These are phyloP conservation scores for Pelagia noctiluca DNA, from an alignment of 30 jellyfish, hydroid and myxozoan genomes.

Conservation along the genomic window DNA sequence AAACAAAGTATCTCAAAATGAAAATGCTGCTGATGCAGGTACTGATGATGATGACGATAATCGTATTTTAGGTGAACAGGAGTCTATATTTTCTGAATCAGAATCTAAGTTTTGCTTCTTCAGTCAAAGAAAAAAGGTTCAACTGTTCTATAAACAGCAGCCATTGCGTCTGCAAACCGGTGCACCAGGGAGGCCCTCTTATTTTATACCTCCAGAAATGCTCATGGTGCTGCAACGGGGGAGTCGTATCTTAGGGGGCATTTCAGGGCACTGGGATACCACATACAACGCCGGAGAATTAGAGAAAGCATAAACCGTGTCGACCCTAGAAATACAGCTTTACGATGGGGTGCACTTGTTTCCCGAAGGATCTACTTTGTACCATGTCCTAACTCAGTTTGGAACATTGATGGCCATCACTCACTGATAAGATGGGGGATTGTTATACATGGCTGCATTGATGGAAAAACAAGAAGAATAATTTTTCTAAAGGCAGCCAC, in stretches of 20 bases:
- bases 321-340: constrained; percentile 1
- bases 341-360: not conserved
- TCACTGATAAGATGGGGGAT: constrained; percentile 55
- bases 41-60: not conserved
- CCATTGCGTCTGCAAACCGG: constrained; percentile 24
- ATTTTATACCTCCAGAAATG: not conserved
- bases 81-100: too few relatives aligned
- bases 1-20: not conserved
- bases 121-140: not conserved
- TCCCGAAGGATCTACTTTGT: not conserved
- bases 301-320: constrained; percentile 5
- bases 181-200: constrained; percentile 44
- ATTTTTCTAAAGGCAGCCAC: constrained; percentile 36
- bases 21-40: not conserved
- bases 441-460: constrained; percentile 54
- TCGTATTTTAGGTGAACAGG: not conserved
- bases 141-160: not conserved
- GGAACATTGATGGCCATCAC: constrained; percentile 5
- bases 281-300: constrained; percentile 2
- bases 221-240: constrained; percentile 56
- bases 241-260: constrained; percentile 28
- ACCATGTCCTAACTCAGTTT: constrained; percentile 2
- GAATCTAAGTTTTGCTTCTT: not conserved
- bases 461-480: constrained; percentile 37
- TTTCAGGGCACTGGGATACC: constrained; percentile 9